A percentile compares a stretch with the other conserved stretches of the same genome.
Conservation (phyloP, 2,797 vertebrate genomes). For the Sebastes trivittatus region DNA sequence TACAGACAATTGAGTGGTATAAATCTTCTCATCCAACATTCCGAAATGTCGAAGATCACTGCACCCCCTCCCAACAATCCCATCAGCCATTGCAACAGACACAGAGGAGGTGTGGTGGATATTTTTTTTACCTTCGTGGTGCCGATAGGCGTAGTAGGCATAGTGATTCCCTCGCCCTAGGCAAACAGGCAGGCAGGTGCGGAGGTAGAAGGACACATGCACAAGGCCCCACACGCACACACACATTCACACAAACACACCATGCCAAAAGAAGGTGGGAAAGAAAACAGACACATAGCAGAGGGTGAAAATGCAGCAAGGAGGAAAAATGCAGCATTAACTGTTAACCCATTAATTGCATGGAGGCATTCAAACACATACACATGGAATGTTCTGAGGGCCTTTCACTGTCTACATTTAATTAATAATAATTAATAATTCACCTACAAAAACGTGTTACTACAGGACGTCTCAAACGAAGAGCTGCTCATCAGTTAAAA, state of each 20-base stretch:
- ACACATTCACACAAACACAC: constrained; percentile 72
- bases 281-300: constrained; percentile 83
- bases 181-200: constrained; percentile 87
- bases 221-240: constrained; percentile 79
- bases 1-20: neutral
- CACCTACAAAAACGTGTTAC: neutral
- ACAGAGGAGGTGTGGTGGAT: constrained; percentile 38
- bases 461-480: neutral
- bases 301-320: constrained; percentile 79
- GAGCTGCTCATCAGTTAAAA: neutral
- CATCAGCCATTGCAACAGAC: constrained; percentile 41
- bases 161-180: constrained; percentile 98
- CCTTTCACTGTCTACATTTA: neutral
- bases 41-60: neutral
- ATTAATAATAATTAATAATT: neutral
- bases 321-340: constrained; percentile 67
- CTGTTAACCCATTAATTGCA: constrained; percentile 51
- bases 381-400: neutral
- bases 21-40: neutral
- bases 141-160: constrained; percentile 96
- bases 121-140: constrained; percentile 90
- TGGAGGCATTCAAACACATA: constrained; percentile 2
- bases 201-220: constrained; percentile 86
- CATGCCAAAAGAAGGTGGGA: constrained; percentile 82
- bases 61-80: neutral